Evolutionary conservation across 2,113 vertebrate species (phyloP).

Genomic region (Amphilophus citrinellus): DNA sequence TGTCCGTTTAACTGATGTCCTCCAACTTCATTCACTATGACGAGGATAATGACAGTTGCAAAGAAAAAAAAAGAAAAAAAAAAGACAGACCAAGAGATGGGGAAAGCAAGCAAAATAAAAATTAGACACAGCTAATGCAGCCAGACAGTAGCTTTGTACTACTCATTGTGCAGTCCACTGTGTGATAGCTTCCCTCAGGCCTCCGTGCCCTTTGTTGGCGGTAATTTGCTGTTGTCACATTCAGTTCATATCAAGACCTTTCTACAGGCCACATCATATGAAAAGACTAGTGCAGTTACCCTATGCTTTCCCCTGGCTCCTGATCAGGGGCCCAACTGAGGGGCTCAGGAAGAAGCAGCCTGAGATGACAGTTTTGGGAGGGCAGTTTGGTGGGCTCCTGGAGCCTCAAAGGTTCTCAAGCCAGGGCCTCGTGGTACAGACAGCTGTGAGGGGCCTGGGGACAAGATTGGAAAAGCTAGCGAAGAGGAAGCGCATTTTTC

Average conservation of each 20-base stretch:
- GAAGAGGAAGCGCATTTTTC: conserved; percentile 68
- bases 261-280: conserved; percentile 65
- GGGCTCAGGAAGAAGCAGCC: conserved; percentile 55
- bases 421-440: conserved; percentile 44
- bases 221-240: conserved; percentile 78
- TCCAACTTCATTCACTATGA: conserved; percentile 46
- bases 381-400: conserved; percentile 48
- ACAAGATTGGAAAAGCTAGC: conserved; percentile 45
- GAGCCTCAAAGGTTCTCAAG: conserved; percentile 67
- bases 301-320: conserved; percentile 58
- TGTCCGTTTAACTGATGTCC: conserved; percentile 39
- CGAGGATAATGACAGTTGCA: conserved; percentile 44
- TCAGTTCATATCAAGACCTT: conserved; percentile 66
- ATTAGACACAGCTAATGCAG: conserved; percentile 76
- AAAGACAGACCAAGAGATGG: conserved; percentile 9
- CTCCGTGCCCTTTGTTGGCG: conserved; percentile 64
- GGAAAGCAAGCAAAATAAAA: conserved; percentile 52
- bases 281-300: conserved; percentile 67
- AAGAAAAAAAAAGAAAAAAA: neutral
- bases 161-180: conserved; percentile 70
- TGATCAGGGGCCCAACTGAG: conserved; percentile 67
- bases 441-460: conserved; percentile 59
- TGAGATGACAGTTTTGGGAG: conserved; percentile 69
- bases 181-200: conserved; percentile 66
- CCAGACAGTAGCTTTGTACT: conserved; percentile 75